Evolutionary conservation across 1,140 invertebrate genomes (phyloP).

Genomic region (Episyrphus balteatus): DNA sequence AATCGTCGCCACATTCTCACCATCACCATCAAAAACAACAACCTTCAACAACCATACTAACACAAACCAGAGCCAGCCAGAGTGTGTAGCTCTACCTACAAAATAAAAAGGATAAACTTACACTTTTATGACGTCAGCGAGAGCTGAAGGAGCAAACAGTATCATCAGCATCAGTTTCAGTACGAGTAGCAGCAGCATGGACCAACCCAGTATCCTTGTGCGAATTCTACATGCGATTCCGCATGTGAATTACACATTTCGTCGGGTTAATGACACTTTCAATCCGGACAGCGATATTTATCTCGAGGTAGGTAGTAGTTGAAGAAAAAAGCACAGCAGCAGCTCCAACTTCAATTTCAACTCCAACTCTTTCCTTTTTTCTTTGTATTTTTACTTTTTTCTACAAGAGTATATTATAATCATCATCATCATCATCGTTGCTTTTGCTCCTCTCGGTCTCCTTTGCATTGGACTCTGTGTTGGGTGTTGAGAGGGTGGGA

Average conservation of each 20-base stretch:
- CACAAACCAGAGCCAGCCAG: too few species aligned
- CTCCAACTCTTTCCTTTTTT: too few species aligned
- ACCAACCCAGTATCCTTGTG: slow-evolving; percentile 36
- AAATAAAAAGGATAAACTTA: slow-evolving; percentile 1
- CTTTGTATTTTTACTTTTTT: too few species aligned
- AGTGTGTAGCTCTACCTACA: background rate
- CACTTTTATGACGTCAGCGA: background rate
- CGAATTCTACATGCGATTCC: slow-evolving; percentile 74
- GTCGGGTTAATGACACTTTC: slow-evolving; percentile 82
- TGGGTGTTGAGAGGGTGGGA: too few species aligned
- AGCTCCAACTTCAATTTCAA: too few species aligned
- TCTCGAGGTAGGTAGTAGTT: slow-evolving; percentile 59
- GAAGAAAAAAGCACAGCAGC: too few species aligned
- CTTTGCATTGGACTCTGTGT: too few species aligned
- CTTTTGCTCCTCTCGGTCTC: too few species aligned
- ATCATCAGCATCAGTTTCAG: slow-evolving; percentile 6
- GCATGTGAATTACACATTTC: slow-evolving; percentile 78
- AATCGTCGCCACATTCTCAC: too few species aligned
- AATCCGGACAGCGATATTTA: slow-evolving; percentile 79
- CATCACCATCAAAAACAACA: slow-evolving; percentile 3
- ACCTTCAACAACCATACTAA: slow-evolving; percentile 1
- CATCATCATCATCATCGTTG: too few species aligned
- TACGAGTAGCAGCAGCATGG: slow-evolving; percentile 20
- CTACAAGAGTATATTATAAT: too few species aligned
- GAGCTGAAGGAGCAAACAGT: slow-evolving; percentile 7